Evolutionary conservation across 1,140 invertebrate genomes (phyloP).

Genomic region (Nephila pilipes): DNA sequence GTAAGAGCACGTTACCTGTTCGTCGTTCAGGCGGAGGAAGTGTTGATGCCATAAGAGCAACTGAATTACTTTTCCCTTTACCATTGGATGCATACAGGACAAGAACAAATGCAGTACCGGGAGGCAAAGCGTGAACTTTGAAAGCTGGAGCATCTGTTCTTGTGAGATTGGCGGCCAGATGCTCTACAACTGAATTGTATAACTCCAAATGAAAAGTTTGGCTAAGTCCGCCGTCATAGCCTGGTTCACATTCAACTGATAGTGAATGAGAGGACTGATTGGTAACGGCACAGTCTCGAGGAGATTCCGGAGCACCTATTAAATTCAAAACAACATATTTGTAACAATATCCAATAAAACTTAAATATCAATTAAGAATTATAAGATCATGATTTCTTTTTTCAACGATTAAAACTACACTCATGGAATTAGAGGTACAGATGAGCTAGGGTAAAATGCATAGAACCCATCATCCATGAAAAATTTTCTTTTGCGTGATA

Average conservation of each 20-base stretch:
- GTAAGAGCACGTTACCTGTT: slow-evolving; percentile 69
- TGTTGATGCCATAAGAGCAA: slow-evolving; percentile 77
- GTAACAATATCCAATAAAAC: no score
- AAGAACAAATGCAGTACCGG: slow-evolving; percentile 89
- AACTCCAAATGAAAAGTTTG: slow-evolving; percentile 92
- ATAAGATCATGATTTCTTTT: no score
- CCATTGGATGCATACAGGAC: slow-evolving; percentile 82
- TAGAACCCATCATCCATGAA: no score
- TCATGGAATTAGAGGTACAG: no score
- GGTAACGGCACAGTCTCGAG: slow-evolving; percentile 78
- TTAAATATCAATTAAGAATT: no score
- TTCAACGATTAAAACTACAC: no score
- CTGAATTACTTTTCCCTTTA: slow-evolving; percentile 77
- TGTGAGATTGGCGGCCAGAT: slow-evolving; percentile 77
- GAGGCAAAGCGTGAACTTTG: slow-evolving; percentile 86
- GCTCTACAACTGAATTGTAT: slow-evolving; percentile 84
- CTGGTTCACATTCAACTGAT: slow-evolving; percentile 87
- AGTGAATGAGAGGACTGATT: slow-evolving; percentile 81
- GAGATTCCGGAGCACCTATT: slow-evolving; percentile 79
- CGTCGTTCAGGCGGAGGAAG: slow-evolving; percentile 74
- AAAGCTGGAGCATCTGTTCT: slow-evolving; percentile 71
- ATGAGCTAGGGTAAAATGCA: no score
- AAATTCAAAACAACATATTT: background rate
- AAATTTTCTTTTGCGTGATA: no score
- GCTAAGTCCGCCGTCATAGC: slow-evolving; percentile 90